These are phyloP conservation scores for Momotus momota DNA, from an alignment of 2,797 vertebrate species.

Conservation along the genomic window DNA sequence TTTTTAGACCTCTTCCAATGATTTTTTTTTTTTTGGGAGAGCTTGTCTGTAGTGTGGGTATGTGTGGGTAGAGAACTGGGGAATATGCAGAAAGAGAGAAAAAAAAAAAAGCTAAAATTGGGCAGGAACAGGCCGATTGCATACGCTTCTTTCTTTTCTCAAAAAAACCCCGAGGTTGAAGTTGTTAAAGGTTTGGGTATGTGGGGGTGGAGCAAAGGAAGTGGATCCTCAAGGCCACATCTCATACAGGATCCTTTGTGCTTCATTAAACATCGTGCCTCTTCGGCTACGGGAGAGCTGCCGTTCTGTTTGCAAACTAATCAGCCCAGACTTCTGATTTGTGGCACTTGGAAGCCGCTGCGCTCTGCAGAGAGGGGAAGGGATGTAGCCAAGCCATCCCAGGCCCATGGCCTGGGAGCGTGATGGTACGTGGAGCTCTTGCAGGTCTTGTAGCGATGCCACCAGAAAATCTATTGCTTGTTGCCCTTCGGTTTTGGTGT, in stretches of 20 bases:
- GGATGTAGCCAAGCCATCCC: background rate
- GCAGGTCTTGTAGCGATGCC: background rate
- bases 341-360: background rate
- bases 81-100: background rate
- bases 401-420: fast-evolving
- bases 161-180: background rate
- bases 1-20: background rate
- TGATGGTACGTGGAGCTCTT: background rate
- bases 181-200: background rate
- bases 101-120: constrained; percentile 17
- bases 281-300: fast-evolving
- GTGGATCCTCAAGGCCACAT: background rate
- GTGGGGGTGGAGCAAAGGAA: background rate
- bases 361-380: background rate
- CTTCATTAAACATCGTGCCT: fast-evolving
- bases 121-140: constrained; percentile 20
- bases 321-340: background rate
- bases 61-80: background rate
- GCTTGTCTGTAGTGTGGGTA: background rate
- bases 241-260: background rate
- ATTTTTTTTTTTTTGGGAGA: constrained; percentile 1
- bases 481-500: background rate
- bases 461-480: background rate
- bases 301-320: background rate
- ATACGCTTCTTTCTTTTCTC: background rate